Percentiles rank a stretch among this genome's conserved stretches.
phyloP scores from a whole-genome alignment of 2,888 invertebrate genomes.

The Acanthosepion pharaonis region DNA sequence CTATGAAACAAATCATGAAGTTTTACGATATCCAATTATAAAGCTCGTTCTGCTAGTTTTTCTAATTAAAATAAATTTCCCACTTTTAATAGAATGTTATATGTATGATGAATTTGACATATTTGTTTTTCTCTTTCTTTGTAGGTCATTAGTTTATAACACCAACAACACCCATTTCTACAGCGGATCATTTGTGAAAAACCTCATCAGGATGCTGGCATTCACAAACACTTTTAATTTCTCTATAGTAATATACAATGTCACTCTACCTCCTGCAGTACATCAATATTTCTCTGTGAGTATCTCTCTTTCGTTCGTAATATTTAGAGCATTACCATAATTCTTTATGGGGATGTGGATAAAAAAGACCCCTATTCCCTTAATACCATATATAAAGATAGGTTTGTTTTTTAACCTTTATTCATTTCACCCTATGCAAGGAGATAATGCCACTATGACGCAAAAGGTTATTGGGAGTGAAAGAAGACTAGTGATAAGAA shows the following conservation, averaged over 20 bases:
- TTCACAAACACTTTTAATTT: constrained; percentile 84
- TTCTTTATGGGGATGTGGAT: no score
- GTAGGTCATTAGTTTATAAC: constrained; percentile 75
- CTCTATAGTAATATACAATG: constrained; percentile 83
- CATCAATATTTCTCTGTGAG: constrained; percentile 80
- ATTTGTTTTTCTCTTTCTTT: constrained; percentile 48
- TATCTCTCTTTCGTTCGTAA: constrained; percentile 48
- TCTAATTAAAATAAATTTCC: no score
- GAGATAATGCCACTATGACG: no score
- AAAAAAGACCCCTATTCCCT: no score
- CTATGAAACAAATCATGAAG: background rate
- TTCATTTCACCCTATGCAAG: no score
- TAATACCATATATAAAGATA: no score
- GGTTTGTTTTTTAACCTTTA: no score
- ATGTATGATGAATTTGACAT: background rate
- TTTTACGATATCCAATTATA: background rate
- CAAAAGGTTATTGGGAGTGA: no score
- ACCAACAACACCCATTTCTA: constrained; percentile 75
- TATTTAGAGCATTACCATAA: no score
- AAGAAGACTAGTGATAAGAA: no score
- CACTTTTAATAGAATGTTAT: background rate
- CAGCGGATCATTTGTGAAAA: constrained; percentile 69
- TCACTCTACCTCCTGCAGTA: constrained; percentile 80
- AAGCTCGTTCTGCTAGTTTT: background rate
- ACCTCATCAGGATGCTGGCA: constrained; percentile 77